Conservation (phyloP, 2,888 invertebrate genomes). For the Trimorus sp. region DNA sequence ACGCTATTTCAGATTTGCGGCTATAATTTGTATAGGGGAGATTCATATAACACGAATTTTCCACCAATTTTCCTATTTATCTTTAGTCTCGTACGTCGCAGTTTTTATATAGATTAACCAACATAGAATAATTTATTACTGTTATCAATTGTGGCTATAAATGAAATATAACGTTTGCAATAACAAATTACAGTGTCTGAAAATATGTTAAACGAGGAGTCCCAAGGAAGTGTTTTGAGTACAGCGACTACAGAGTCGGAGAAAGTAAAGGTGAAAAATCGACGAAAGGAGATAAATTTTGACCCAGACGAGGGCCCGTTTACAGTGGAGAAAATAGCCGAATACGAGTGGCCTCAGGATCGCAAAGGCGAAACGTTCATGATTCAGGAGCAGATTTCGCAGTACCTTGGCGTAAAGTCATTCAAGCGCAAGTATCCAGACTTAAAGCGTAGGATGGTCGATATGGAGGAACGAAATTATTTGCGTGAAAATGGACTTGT, state of each 20-base stretch:
- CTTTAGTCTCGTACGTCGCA: too few relatives aligned
- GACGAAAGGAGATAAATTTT: constrained; percentile 80
- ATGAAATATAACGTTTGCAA: not conserved
- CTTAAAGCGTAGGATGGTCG: constrained; percentile 90
- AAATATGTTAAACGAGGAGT: constrained; percentile 87
- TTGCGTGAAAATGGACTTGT: constrained; percentile 92
- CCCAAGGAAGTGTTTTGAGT: constrained; percentile 92
- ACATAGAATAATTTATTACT: too few relatives aligned
- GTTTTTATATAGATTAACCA: too few relatives aligned
- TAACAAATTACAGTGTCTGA: constrained; percentile 72
- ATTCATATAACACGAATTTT: too few relatives aligned
- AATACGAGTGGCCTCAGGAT: constrained; percentile 94
- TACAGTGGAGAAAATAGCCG: constrained; percentile 94
- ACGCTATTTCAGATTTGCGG: too few relatives aligned
- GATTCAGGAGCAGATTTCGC: constrained; percentile 98
- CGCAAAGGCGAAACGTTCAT: constrained; percentile 90
- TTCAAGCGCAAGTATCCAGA: constrained; percentile 98
- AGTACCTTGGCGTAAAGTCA: constrained; percentile 96
- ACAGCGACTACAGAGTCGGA: constrained; percentile 86
- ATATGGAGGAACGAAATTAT: constrained; percentile 95
- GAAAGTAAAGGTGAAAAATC: constrained; percentile 79
- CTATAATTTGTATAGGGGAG: too few relatives aligned
- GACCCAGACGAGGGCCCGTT: constrained; percentile 83
- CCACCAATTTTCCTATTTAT: too few relatives aligned
- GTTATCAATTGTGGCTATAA: not conserved